Evolutionary conservation across 2,888 invertebrate species (phyloP).

Genomic region (Acrocyrtus sp.): DNA sequence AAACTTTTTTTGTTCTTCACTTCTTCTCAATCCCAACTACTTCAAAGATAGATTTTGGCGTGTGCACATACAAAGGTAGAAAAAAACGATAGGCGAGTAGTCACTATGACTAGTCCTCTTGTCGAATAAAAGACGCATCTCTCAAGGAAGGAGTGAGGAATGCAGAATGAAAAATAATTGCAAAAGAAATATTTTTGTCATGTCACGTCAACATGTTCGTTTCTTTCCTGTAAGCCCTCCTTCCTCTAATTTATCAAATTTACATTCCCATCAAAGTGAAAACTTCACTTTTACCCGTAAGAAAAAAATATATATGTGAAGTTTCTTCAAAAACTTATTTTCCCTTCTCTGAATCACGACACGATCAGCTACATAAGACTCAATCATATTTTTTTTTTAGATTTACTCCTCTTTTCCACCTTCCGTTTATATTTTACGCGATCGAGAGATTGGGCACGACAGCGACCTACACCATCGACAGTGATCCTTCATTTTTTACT

Average conservation of each 20-base stretch:
- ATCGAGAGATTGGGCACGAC: conserved; percentile 34
- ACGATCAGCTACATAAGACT: not conserved
- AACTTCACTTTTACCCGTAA: not conserved
- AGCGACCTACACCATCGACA: conserved; percentile 21
- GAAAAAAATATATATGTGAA: not conserved
- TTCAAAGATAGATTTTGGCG: not conserved
- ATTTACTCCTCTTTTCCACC: not conserved
- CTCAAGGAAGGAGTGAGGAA: conserved; percentile 9
- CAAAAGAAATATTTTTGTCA: conserved; percentile 9
- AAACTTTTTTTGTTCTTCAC: not conserved
- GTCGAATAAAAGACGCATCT: too few species aligned
- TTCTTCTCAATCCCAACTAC: not conserved
- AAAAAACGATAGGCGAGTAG: too few species aligned
- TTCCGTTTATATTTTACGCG: conserved; percentile 3
- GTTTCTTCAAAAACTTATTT: too few species aligned
- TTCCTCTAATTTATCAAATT: not conserved
- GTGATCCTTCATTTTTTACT: conserved; percentile 3
- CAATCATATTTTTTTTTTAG: not conserved
- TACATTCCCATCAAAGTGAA: not conserved
- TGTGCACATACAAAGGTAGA: not conserved
- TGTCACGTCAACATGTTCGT: conserved; percentile 16
- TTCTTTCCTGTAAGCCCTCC: not conserved
- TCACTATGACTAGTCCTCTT: too few species aligned
- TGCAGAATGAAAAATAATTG: not conserved
- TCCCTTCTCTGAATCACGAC: not conserved